These are phyloP conservation scores for Halichondria panicea DNA, from an alignment of 37 sponge, comb jelly and placozoan genomes.

Conservation along the genomic window DNA sequence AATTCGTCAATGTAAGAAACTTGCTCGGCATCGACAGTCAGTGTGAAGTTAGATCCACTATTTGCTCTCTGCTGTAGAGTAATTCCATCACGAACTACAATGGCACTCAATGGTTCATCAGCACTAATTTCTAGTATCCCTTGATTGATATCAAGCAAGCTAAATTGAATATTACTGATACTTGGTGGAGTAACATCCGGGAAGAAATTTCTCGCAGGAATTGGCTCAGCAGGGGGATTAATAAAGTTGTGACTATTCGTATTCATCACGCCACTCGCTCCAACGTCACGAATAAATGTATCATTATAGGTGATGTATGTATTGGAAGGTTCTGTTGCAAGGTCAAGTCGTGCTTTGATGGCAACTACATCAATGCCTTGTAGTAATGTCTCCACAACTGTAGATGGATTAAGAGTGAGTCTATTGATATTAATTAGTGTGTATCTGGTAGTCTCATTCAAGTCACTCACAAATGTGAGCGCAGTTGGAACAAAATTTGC, in stretches of 20 bases:
- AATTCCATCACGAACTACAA: slow-evolving; percentile 28
- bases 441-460: slow-evolving; percentile 42
- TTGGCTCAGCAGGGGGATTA: slow-evolving; percentile 27
- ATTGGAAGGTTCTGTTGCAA: slow-evolving; percentile 58
- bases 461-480: slow-evolving; percentile 53
- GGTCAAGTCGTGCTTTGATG: slow-evolving; percentile 60
- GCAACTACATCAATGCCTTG: slow-evolving; percentile 47
- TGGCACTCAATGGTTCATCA: slow-evolving; percentile 60
- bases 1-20: slow-evolving; percentile 28
- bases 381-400: slow-evolving; percentile 51
- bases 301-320: slow-evolving; percentile 71
- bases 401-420: slow-evolving; percentile 32
- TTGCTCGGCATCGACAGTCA: slow-evolving; percentile 73
- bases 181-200: slow-evolving; percentile 68
- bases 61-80: slow-evolving; percentile 51
- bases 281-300: slow-evolving; percentile 68
- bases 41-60: slow-evolving; percentile 47
- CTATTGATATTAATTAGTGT: slow-evolving; percentile 49
- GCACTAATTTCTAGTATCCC: slow-evolving; percentile 54
- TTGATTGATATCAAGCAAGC: slow-evolving; percentile 71
- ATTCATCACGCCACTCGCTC: slow-evolving; percentile 34
- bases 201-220: slow-evolving; percentile 26
- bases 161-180: slow-evolving; percentile 35
- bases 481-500: slow-evolving; percentile 44
- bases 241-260: slow-evolving; percentile 24